Conservation (phyloP, 2,113 vertebrate species). For the Mus spicilegus region DNA sequence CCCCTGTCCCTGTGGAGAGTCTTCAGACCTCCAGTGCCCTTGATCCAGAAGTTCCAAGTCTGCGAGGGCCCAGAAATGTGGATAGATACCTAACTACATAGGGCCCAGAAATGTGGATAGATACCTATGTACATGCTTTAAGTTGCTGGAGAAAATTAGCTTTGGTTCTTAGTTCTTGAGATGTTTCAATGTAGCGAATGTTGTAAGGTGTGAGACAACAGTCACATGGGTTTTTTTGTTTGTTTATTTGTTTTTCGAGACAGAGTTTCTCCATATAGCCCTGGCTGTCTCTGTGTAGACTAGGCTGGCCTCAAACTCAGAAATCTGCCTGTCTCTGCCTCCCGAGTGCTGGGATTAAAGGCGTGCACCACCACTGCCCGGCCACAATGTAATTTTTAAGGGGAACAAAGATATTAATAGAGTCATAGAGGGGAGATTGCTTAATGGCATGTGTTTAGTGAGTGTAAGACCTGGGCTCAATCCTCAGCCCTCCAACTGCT, state of each 20-base stretch:
- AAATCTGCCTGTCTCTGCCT: too few species aligned
- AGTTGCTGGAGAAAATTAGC: not conserved
- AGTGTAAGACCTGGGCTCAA: not conserved
- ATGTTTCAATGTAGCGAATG: not conserved
- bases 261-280: too few species aligned
- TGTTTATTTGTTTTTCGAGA: too few species aligned
- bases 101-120: not conserved
- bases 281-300: too few species aligned
- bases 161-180: not conserved
- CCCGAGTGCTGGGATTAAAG: too few species aligned
- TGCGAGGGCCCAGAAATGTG: not conserved
- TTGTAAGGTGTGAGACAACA: not conserved
- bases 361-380: too few species aligned
- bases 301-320: too few species aligned
- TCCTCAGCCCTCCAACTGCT: not conserved
- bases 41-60: not conserved
- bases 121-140: not conserved
- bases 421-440: not conserved
- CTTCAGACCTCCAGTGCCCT: not conserved
- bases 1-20: not conserved
- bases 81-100: not conserved
- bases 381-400: not conserved
- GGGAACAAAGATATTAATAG: not conserved
- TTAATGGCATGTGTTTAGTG: not conserved
- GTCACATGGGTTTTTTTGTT: not conserved